Conservation (phyloP, 2,113 vertebrate species). For the Abramis brama region DNA sequence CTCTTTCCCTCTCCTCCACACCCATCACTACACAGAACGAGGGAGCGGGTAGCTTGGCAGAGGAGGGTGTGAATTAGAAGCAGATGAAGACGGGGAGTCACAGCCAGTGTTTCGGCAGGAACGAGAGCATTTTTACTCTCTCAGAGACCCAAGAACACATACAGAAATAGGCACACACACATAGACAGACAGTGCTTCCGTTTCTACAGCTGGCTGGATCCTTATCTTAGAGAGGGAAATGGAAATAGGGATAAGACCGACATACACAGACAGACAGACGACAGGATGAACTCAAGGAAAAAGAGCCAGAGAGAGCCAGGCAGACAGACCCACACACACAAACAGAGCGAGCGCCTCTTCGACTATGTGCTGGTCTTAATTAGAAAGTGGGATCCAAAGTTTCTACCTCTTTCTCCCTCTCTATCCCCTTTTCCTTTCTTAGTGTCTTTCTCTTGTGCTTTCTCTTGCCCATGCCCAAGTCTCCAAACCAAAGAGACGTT, state of each 20-base stretch:
- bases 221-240: conserved; percentile 30
- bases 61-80: conserved; percentile 40
- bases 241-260: conserved; percentile 27
- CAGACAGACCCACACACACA: conserved; percentile 7
- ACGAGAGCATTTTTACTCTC: conserved; percentile 4
- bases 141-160: neutral
- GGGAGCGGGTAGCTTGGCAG: neutral
- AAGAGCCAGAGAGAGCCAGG: conserved; percentile 42
- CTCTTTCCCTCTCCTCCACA: conserved; percentile 27
- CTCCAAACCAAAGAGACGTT: conserved; percentile 19
- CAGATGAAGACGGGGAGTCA: conserved; percentile 44
- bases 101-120: conserved; percentile 30
- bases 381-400: conserved; percentile 13
- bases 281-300: conserved; percentile 31
- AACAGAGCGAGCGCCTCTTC: neutral
- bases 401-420: conserved; percentile 1
- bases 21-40: conserved; percentile 25
- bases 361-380: conserved; percentile 31
- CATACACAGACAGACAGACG: conserved; percentile 21
- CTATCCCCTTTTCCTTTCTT: neutral
- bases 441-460: neutral
- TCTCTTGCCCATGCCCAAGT: conserved; percentile 1
- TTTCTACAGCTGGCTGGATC: conserved; percentile 30
- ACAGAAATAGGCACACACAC: neutral
- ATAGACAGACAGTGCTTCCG: conserved; percentile 14